These are phyloP conservation scores for Melanocharis versteri DNA, from an alignment of 2,113 vertebrate species.

Conservation along the genomic window DNA sequence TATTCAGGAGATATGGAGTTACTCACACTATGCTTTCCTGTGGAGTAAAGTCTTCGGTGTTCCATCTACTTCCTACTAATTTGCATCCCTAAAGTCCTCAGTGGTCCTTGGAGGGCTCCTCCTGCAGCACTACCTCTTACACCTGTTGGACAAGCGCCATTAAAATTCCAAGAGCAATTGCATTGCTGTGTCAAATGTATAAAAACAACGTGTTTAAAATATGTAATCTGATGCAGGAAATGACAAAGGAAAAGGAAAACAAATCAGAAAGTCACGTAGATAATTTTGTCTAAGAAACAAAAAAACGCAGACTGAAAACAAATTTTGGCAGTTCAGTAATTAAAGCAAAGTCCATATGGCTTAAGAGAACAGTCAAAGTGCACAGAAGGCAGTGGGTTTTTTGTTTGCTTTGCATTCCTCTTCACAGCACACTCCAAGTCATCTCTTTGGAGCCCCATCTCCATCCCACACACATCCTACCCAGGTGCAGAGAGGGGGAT, in stretches of 20 bases:
- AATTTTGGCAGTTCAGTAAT: constrained; percentile 10
- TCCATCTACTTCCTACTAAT: not conserved
- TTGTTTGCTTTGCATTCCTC: not conserved
- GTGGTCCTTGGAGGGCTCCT: not conserved
- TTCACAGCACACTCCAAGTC: not conserved
- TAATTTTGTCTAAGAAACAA: not conserved
- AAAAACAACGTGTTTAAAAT: not conserved
- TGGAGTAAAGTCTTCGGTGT: not conserved
- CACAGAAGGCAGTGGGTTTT: constrained; percentile 43
- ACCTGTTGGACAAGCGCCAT: not conserved
- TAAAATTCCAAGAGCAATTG: not conserved
- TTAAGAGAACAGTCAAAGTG: constrained; percentile 71
- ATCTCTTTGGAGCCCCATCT: not conserved
- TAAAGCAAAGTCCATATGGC: constrained; percentile 72
- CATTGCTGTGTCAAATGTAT: not conserved
- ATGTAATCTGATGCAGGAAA: not conserved
- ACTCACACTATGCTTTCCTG: not conserved
- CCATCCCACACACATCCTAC: constrained; percentile 30
- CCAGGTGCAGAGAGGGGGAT: not conserved
- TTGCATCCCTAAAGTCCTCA: not conserved
- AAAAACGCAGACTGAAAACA: not conserved
- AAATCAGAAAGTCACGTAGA: not conserved
- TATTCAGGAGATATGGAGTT: not conserved
- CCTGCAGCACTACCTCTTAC: not conserved
- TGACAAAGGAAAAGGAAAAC: not conserved